Conservation (phyloP, 2,888 invertebrate species). For the Plagiodera versicolora region DNA sequence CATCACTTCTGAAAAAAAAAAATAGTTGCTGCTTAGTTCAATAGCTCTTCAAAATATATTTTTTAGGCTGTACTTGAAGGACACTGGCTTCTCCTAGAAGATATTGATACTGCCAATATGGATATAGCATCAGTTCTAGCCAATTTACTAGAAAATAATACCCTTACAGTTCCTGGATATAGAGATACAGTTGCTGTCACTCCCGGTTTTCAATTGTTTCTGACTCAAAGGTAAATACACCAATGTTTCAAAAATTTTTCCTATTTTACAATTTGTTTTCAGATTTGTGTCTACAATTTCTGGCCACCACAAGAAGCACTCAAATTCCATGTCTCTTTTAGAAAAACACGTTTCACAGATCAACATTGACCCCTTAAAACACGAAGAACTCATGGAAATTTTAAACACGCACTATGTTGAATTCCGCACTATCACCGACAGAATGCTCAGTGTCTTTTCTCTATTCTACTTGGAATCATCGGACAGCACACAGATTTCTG, state of each 20-base stretch:
- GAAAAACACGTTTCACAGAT: slow-evolving; percentile 84
- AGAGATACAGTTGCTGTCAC: slow-evolving; percentile 78
- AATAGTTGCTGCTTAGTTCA: too few relatives aligned
- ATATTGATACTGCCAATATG: slow-evolving; percentile 90
- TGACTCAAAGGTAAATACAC: slow-evolving; percentile 72
- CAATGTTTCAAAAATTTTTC: slow-evolving; percentile 6
- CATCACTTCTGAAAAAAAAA: too few relatives aligned
- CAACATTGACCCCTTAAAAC: slow-evolving; percentile 76
- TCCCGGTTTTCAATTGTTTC: slow-evolving; percentile 89
- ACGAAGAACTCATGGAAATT: slow-evolving; percentile 73
- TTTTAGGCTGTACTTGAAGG: slow-evolving; percentile 77
- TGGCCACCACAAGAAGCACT: slow-evolving; percentile 64
- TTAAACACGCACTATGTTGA: slow-evolving; percentile 69
- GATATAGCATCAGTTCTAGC: slow-evolving; percentile 89
- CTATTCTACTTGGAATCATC: slow-evolving; percentile 66
- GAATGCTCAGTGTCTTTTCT: slow-evolving; percentile 82
- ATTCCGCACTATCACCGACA: slow-evolving; percentile 71
- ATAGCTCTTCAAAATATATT: background rate
- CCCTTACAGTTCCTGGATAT: slow-evolving; percentile 85
- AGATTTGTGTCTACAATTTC: slow-evolving; percentile 64
- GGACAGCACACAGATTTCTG: slow-evolving; percentile 38
- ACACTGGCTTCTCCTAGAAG: slow-evolving; percentile 92
- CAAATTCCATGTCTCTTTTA: slow-evolving; percentile 67
- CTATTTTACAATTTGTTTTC: background rate
- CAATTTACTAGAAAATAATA: slow-evolving; percentile 80